Percentiles rank a stretch among this genome's conserved stretches.
Evolutionary conservation across 2,888 invertebrate genomes (phyloP).

Genomic region (Operophtera brumata): DNA sequence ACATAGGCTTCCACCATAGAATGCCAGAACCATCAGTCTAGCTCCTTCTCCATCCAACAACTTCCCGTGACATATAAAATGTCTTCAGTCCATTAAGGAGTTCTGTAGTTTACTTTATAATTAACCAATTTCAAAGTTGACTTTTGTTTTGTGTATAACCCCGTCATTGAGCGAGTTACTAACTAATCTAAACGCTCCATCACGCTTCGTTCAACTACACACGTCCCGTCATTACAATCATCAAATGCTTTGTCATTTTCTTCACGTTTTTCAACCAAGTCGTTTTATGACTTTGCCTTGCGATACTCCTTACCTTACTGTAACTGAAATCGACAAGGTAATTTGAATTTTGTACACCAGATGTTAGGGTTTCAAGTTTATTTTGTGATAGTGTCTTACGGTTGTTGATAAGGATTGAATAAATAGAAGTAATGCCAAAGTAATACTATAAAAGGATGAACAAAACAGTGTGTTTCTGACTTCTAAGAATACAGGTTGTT

Average conservation of each 20-base stretch:
- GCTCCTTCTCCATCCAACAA: no score
- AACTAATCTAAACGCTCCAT: constrained; percentile 7
- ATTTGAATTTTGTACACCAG: constrained; percentile 12
- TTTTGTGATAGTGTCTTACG: background rate
- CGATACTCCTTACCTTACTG: constrained; percentile 3
- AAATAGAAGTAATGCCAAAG: constrained; percentile 15
- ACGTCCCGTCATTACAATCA: constrained; percentile 7
- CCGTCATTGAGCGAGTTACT: background rate
- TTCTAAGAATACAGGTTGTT: constrained; percentile 5
- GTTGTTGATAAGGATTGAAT: constrained; percentile 25
- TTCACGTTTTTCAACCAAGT: background rate
- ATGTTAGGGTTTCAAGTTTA: constrained; percentile 5
- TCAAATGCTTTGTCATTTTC: background rate
- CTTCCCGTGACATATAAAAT: no score
- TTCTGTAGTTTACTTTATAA: no score
- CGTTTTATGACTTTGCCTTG: constrained; percentile 4
- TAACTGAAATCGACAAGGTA: background rate
- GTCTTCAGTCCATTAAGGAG: no score
- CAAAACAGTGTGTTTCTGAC: constrained; percentile 8
- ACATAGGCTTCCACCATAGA: no score
- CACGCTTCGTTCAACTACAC: constrained; percentile 1
- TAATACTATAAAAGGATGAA: constrained; percentile 22
- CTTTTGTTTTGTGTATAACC: no score
- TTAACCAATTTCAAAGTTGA: no score
- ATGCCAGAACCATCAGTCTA: no score